These are phyloP conservation scores for Phortica variegata DNA, from an alignment of 1,140 invertebrate species.

Conservation along the genomic window DNA sequence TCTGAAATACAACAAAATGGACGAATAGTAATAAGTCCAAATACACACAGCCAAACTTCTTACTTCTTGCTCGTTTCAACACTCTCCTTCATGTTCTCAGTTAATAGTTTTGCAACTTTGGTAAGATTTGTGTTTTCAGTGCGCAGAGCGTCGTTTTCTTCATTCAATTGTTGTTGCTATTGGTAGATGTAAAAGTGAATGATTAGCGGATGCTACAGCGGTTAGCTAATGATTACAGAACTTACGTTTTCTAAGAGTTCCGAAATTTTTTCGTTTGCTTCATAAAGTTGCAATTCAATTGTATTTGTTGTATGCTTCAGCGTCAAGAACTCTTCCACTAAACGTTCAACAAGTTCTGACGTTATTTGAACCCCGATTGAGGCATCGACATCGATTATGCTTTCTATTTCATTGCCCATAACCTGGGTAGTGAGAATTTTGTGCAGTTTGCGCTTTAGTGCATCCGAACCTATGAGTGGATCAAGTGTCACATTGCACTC, in stretches of 20 bases:
- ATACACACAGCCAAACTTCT: neutral
- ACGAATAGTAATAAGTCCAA: neutral
- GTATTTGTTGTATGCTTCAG: constrained; percentile 41
- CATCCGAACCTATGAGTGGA: constrained; percentile 28
- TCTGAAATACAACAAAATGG: constrained; percentile 16
- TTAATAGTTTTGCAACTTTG: constrained; percentile 50
- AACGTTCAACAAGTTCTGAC: constrained; percentile 34
- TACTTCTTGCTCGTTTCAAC: constrained; percentile 47
- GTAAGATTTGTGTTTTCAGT: constrained; percentile 50
- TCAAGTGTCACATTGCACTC: constrained; percentile 12
- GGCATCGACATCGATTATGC: constrained; percentile 36
- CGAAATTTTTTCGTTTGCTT: constrained; percentile 55
- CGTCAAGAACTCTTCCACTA: constrained; percentile 43
- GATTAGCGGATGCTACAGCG: neutral
- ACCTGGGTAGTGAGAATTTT: constrained; percentile 33
- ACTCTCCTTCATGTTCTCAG: constrained; percentile 55
- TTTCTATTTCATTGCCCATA: constrained; percentile 38
- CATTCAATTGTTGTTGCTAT: constrained; percentile 48
- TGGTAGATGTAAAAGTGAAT: neutral
- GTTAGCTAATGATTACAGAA: neutral
- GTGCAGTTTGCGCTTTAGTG: constrained; percentile 40
- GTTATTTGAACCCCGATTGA: constrained; percentile 29
- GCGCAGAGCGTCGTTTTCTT: constrained; percentile 49
- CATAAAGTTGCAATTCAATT: constrained; percentile 52
- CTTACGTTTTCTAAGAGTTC: constrained; percentile 51